phyloP scores from a whole-genome alignment of 2,888 invertebrate species.

The Listrodromus nycthemerus region DNA sequence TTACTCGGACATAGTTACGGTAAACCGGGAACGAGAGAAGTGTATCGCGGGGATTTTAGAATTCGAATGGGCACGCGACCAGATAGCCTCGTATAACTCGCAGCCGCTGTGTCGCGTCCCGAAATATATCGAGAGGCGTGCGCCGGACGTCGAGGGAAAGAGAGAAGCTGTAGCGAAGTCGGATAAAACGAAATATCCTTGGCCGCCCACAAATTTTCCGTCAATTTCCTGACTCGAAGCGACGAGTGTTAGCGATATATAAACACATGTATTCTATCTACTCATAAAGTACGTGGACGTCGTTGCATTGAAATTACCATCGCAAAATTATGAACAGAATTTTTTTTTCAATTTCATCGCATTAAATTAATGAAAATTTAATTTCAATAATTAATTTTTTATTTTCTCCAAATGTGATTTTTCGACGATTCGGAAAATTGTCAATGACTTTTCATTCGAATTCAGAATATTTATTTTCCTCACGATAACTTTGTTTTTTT shows the following conservation, averaged over 20 bases:
- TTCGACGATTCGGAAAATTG: no score
- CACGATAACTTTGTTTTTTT: no score
- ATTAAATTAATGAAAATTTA: no score
- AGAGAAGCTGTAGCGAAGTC: background rate
- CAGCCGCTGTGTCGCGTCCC: constrained; percentile 35
- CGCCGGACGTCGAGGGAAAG: constrained; percentile 9
- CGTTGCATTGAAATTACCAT: background rate
- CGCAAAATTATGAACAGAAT: no score
- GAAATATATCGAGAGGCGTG: constrained; percentile 59
- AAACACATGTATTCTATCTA: constrained; percentile 63
- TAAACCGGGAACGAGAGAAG: constrained; percentile 10
- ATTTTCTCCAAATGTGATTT: no score
- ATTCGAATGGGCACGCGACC: constrained; percentile 67
- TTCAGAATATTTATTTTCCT: no score
- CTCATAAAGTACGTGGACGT: background rate
- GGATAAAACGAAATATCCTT: constrained; percentile 59
- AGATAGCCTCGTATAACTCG: constrained; percentile 63
- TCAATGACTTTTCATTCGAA: no score
- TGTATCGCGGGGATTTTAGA: constrained; percentile 53
- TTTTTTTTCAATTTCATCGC: no score
- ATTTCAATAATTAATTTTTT: no score
- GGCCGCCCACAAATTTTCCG: constrained; percentile 71
- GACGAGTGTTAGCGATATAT: constrained; percentile 72
- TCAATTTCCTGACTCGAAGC: constrained; percentile 68
- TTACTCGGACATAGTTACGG: constrained; percentile 17